Base-by-base conservation (phyloP, 2,797 vertebrate species). In the Acipenser oxyrinchus region DNA sequence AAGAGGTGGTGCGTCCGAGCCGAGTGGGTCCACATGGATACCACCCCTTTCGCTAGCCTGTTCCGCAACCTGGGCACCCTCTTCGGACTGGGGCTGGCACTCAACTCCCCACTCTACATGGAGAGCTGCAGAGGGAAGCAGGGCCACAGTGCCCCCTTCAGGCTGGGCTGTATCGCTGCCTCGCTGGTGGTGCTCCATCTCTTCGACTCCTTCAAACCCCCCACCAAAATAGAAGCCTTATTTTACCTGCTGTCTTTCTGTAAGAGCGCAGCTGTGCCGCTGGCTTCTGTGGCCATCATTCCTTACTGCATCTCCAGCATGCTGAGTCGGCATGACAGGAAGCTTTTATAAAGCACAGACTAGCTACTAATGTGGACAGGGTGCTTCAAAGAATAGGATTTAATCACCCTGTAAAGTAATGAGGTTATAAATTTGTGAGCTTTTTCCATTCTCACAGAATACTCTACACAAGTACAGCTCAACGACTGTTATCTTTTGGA, bases 191-290 rank as follows among this genome's bases (percentile, higher is more conserved):
- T 89, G 51, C 84, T 92, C 1, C 81, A 85, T 64, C 75, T 89
- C 51, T 71, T 89, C 66, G 87, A 90, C 51, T 70, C 72, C 12
- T 84, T 89, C 79, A 88, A 83, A 7, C 85, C 87, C 59, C 79
- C 89, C 0, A 72, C 84, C 6, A 75, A 87, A 23, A 79, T 78
- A 52, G 82, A 74, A 0, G 9, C 66, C n/a, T 77, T 73, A 70
- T 91, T 85, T 71, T 91, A 91, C 67, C 64, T 80, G 61, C 78
- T 91, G 67, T 90, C 87, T 9, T 91, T 92, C 69, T 81, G 76
- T 69, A 91, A 91, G 72, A 90, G 76, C 6, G 77, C 81, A 49
- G 75, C 76, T 0, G 88, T 86, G 3, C 86, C 87, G 59, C 78
- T 91, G 18, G 61, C 51, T 1, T 49, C 66, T 2, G 65, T 68